Percentiles rank a stretch among this genome's conserved stretches.
phyloP scores from a whole-genome alignment of 2,113 vertebrate species.

The Pagrus major region DNA sequence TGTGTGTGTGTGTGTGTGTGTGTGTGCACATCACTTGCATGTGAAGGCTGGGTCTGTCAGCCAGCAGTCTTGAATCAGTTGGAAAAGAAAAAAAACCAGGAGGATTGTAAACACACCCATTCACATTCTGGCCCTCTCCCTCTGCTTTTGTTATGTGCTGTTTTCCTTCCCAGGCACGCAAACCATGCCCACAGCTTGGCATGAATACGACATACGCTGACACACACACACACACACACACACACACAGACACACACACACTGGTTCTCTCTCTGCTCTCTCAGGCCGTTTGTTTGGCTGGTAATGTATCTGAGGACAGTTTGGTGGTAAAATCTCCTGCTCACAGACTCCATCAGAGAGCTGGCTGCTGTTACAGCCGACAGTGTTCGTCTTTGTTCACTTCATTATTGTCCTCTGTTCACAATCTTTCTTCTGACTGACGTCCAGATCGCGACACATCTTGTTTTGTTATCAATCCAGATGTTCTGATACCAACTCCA shows the following conservation, averaged over 20 bases:
- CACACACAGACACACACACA: neutral
- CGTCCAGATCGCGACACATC: neutral
- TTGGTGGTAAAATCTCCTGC: neutral
- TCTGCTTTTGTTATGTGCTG: slow-evolving; percentile 62
- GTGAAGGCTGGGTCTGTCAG: slow-evolving; percentile 3
- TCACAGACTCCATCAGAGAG: slow-evolving; percentile 18
- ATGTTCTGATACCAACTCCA: no score
- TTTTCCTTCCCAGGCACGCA: slow-evolving; percentile 63
- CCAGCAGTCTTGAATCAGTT: slow-evolving; percentile 14
- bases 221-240: slow-evolving; percentile 13
- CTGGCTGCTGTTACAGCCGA: slow-evolving; percentile 1
- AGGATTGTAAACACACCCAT: slow-evolving; percentile 53
- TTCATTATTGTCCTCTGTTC: neutral
- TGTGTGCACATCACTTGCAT: slow-evolving; percentile 12
- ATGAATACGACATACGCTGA: slow-evolving; percentile 1
- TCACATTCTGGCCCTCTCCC: slow-evolving; percentile 57
- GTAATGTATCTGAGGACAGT: neutral
- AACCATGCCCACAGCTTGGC: slow-evolving; percentile 57
- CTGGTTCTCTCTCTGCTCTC: neutral
- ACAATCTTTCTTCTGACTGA: neutral
- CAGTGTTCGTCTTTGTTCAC: neutral
- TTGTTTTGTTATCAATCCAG: neutral
- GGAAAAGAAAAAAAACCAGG: slow-evolving; percentile 7
- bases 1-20: neutral
- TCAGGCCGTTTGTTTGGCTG: slow-evolving; percentile 4